Evolutionary conservation across 2,888 invertebrate genomes (phyloP).

Genomic region (Leptinotarsa tumamoca): DNA sequence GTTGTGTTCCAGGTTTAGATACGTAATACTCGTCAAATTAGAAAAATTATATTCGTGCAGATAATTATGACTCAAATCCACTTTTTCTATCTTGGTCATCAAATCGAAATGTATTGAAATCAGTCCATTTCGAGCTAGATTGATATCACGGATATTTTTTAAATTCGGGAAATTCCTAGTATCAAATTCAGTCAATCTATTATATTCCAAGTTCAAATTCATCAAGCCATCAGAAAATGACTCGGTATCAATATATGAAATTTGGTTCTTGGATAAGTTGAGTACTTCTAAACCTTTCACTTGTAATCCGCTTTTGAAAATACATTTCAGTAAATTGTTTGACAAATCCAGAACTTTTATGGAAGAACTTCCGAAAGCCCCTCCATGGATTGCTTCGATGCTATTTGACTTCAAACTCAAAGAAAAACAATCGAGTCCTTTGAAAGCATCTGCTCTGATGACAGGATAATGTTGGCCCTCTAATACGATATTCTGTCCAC

Average conservation of each 20-base stretch:
- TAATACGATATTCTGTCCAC: not conserved
- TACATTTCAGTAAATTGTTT: not conserved
- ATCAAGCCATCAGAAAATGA: not conserved
- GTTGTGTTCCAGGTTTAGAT: not conserved
- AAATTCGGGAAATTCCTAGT: not conserved
- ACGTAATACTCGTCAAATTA: not conserved
- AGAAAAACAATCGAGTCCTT: not conserved
- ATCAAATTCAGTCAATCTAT: not conserved
- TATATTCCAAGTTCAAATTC: not conserved
- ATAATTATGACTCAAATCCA: not conserved
- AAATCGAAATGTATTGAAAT: not conserved
- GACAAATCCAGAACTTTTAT: conserved; percentile 1
- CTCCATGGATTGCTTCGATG: not conserved
- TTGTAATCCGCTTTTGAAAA: not conserved
- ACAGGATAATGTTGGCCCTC: not conserved
- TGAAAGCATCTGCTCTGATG: not conserved
- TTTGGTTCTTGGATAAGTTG: not conserved
- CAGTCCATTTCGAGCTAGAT: not conserved
- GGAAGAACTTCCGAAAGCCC: not conserved
- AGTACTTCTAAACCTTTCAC: not conserved
- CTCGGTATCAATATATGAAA: not conserved
- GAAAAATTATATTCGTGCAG: not conserved
- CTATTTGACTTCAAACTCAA: not conserved
- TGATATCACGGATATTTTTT: not conserved
- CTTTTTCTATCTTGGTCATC: not conserved